Conservation (phyloP, 2,888 invertebrate genomes). For the Scaptomyza reducta region DNA sequence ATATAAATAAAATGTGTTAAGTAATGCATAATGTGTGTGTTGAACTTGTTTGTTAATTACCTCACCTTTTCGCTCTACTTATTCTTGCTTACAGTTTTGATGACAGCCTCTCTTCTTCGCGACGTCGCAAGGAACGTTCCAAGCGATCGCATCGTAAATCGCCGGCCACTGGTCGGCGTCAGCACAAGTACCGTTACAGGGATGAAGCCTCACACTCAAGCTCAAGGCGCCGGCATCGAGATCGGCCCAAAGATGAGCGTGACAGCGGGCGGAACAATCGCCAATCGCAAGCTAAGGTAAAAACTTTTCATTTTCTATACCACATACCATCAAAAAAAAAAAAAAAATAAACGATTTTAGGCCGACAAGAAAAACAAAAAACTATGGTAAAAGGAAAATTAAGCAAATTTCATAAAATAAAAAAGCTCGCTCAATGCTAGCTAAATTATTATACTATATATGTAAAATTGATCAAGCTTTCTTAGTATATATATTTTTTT, state of each 20-base stretch:
- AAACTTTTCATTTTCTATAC: constrained; percentile 81
- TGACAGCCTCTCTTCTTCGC: constrained; percentile 87
- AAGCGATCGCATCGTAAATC: constrained; percentile 94
- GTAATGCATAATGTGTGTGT: constrained; percentile 36
- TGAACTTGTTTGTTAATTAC: constrained; percentile 47
- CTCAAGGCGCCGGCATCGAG: constrained; percentile 83
- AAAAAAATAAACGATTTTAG: constrained; percentile 52
- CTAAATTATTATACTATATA: not conserved
- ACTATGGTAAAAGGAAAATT: constrained; percentile 58
- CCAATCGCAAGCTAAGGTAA: constrained; percentile 84
- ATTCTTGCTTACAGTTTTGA: constrained; percentile 78
- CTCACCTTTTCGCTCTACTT: constrained; percentile 12
- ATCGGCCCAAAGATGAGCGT: constrained; percentile 83
- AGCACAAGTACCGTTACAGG: constrained; percentile 87
- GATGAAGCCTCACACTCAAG: constrained; percentile 83
- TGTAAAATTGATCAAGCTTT: constrained; percentile 36
- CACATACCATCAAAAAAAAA: constrained; percentile 57
- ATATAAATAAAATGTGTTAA: constrained; percentile 20
- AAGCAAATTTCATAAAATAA: constrained; percentile 20
- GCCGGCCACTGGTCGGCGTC: constrained; percentile 90
- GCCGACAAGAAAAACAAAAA: constrained; percentile 35
- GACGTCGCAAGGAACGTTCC: constrained; percentile 92
- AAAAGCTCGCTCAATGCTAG: constrained; percentile 1
- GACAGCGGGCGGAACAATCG: constrained; percentile 82
- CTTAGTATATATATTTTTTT: constrained; percentile 16